These are phyloP conservation scores for Ceratosolen fusciceps DNA, from an alignment of 1,140 invertebrate species.

Conservation along the genomic window DNA sequence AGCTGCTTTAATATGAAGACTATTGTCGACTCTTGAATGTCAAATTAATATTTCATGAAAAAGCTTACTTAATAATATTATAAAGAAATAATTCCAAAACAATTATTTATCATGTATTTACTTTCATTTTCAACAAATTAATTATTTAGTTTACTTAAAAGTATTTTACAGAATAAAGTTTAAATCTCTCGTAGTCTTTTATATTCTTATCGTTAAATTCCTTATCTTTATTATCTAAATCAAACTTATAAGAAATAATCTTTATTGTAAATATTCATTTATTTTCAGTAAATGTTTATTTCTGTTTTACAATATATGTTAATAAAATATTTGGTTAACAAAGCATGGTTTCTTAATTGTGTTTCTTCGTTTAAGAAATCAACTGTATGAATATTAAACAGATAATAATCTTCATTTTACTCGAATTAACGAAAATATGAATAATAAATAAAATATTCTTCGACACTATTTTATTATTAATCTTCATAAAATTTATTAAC, in stretches of 20 bases:
- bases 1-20: background rate
- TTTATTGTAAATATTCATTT: background rate
- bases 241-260: background rate
- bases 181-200: background rate
- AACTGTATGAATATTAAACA: background rate
- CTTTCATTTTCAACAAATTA: too few relatives aligned
- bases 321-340: background rate
- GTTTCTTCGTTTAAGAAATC: background rate
- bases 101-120: background rate
- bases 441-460: conserved; percentile 1
- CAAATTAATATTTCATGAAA: background rate
- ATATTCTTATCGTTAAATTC: background rate
- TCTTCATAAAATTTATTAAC: too few relatives aligned
- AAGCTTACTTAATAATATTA: background rate
- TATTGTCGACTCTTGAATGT: background rate
- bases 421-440: background rate
- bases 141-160: background rate
- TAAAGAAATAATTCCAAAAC: background rate
- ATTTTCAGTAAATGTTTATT: background rate
- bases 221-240: background rate
- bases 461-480: background rate
- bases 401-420: background rate
- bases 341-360: background rate
- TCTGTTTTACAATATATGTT: background rate
- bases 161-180: background rate